Evolutionary conservation across 2,888 invertebrate genomes (phyloP), one percentile per base, ranked within the genome.

Genomic region (Dynastes grantii): DNA sequence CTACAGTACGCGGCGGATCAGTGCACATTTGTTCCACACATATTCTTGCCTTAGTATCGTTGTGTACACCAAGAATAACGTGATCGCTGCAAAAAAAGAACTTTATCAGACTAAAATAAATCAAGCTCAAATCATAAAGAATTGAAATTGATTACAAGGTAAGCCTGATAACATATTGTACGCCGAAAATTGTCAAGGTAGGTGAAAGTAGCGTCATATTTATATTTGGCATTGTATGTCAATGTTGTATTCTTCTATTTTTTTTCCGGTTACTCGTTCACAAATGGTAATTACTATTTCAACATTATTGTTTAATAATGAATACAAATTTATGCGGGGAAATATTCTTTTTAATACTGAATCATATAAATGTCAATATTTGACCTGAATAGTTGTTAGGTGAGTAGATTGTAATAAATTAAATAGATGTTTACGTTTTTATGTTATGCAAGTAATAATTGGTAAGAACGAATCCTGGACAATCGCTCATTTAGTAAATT

Each of bases 61-160:
- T 89, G 84, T 90, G 90, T 83, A 91, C 91, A 1, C 91, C 91
- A 2, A 91, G 86, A 61, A 83, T 83, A n/a, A 87, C 84, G 64
- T 86, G 85, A 45, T 82, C 83, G 77, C 88, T 88, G 81, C 79
- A 86, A 84, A 22, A 68, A 65, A 76, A 80, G 40, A 76, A 76
- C 8, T 6, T 29, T 16, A 22, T 71, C 53, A 8, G 22, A 75
- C 22, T 32, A 13, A 27, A 75, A n/a, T 16, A 53, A 53, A 53
- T 53, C n/a, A 6, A 51, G 9, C 1, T 16, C 16, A 11, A 53
- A 53, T 16, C 53, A 53, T 51, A 8, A 11, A 51, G 8, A 11
- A 51, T 51, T 51, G n/a, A 13, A 11, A 51, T 51, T 1, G 51
- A 2, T 2, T 49, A 4, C 32, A 4, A 32, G 32, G 2, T 32